Percentiles rank a stretch among this genome's conserved stretches.
Conservation (phyloP, 2,888 invertebrate genomes). For the Macaria liturata region DNA sequence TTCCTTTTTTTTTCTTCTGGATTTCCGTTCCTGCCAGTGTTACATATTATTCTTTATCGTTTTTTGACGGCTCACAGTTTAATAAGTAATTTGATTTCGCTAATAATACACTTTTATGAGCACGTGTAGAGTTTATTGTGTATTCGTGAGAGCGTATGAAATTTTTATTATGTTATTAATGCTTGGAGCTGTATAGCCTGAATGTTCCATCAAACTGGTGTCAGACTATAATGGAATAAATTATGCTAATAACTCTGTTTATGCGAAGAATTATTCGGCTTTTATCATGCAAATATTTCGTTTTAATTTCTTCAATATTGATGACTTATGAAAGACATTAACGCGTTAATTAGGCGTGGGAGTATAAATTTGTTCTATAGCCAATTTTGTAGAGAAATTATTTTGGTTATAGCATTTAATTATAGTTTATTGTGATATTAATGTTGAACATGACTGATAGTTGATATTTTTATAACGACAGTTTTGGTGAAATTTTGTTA, state of each 20-base stretch:
- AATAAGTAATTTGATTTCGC: slow-evolving; percentile 20
- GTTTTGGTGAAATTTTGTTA: too few species aligned
- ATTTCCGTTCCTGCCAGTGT: not conserved
- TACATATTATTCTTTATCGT: slow-evolving; percentile 2
- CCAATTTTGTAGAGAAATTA: too few species aligned
- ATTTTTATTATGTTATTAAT: slow-evolving; percentile 26
- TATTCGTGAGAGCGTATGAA: slow-evolving; percentile 14
- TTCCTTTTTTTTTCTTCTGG: slow-evolving; percentile 13
- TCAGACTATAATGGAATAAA: slow-evolving; percentile 45
- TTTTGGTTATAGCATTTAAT: too few species aligned
- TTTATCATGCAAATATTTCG: slow-evolving; percentile 42
- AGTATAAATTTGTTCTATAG: too few species aligned
- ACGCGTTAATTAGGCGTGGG: slow-evolving; percentile 1
- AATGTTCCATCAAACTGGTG: slow-evolving; percentile 34
- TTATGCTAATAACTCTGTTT: slow-evolving; percentile 43
- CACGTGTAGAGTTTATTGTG: slow-evolving; percentile 14
- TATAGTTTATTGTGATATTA: too few species aligned
- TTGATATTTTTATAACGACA: too few species aligned
- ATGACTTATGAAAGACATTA: slow-evolving; percentile 10
- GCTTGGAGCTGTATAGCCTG: slow-evolving; percentile 29
- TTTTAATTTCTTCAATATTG: slow-evolving; percentile 8
- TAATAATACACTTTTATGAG: slow-evolving; percentile 30
- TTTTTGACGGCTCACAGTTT: slow-evolving; percentile 25
- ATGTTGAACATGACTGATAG: too few species aligned
- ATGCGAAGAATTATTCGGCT: slow-evolving; percentile 40